These are phyloP conservation scores for Bhutanitis thaidina DNA, from an alignment of 2,888 invertebrate species.

Conservation along the genomic window DNA sequence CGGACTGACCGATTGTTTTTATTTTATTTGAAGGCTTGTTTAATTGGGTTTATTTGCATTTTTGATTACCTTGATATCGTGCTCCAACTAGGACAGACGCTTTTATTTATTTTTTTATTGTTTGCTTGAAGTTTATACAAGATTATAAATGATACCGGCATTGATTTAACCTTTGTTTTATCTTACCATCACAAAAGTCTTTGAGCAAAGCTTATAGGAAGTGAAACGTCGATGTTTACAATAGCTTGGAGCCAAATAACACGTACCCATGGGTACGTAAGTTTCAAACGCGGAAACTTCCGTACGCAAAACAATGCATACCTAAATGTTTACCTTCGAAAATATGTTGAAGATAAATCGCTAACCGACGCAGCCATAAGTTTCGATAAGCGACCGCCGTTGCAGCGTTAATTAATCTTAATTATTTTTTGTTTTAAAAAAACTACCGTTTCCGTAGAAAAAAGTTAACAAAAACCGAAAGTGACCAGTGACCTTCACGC, in stretches of 20 bases:
- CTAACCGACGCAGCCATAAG: background rate
- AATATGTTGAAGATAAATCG: constrained; percentile 6
- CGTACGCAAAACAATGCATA: background rate
- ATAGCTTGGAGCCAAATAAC: background rate
- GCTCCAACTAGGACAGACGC: too few relatives aligned
- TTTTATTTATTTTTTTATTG: too few relatives aligned
- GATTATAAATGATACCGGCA: too few relatives aligned
- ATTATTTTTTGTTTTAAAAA: constrained; percentile 8
- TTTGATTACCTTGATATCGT: too few relatives aligned
- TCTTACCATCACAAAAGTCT: too few relatives aligned
- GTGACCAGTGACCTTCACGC: constrained; percentile 3
- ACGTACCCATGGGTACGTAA: background rate
- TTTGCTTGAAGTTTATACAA: too few relatives aligned
- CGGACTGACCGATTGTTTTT: too few relatives aligned
- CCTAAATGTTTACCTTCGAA: background rate
- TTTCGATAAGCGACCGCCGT: background rate
- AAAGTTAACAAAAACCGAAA: too few relatives aligned
- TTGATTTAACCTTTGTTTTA: too few relatives aligned
- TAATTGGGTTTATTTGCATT: too few relatives aligned
- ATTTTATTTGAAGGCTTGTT: too few relatives aligned
- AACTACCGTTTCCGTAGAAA: background rate
- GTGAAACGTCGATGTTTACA: background rate
- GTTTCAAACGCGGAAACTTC: constrained; percentile 7
- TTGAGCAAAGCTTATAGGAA: background rate
- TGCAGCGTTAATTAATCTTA: constrained; percentile 1